Evolutionary conservation across 2,113 vertebrate species (phyloP), one percentile per base, ranked within the genome.

Genomic region (Pterocles gutturalis): DNA sequence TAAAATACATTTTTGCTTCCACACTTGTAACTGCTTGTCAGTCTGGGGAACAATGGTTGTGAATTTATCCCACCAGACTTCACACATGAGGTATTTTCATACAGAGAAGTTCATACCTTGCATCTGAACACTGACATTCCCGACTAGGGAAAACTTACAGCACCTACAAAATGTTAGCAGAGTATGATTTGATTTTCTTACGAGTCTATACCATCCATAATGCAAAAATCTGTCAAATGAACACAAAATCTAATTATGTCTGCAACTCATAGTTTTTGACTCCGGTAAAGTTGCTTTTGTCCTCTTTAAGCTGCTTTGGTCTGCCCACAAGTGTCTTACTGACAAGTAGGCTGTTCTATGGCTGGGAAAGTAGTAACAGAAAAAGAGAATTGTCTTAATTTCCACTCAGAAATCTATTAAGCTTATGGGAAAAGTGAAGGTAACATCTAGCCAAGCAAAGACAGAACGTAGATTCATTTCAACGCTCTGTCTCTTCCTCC

Each of bases 61-160:
- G 17, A 64, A 33, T 1, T 71, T 65, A 71, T 2, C 11, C 2
- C 13, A n/a, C 14, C 33, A 62, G n/a, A 38, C 9, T 48, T 82
- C 36, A 34, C 5, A 12, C 26, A 14, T 24, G 28, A 60, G 15
- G 9, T n/a, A 20, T 90, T 82, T 90, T 34, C 21, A 70, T 10
- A 22, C 0, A 0, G 4, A 3, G 6, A 45, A 29, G 13, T 62
- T 83, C 26, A 5, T 8, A 72, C 6, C 13, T 67, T 54, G 13
- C 12, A 38, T 10, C 12, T 54, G 43, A 67, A 46, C 28, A 11
- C 20, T 2, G 2, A 55, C 3, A 29, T 2, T 46, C 16, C 15
- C 15, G 55, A 38, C 22, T 17, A 69, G 29, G 17, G 18, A 82
- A 93, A 93, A n/a, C 13, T 82, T 31, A 58, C 3, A 70, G 41